These are phyloP conservation scores for Chanos chanos DNA, from an alignment of 2,797 vertebrate genomes.

Conservation along the genomic window DNA sequence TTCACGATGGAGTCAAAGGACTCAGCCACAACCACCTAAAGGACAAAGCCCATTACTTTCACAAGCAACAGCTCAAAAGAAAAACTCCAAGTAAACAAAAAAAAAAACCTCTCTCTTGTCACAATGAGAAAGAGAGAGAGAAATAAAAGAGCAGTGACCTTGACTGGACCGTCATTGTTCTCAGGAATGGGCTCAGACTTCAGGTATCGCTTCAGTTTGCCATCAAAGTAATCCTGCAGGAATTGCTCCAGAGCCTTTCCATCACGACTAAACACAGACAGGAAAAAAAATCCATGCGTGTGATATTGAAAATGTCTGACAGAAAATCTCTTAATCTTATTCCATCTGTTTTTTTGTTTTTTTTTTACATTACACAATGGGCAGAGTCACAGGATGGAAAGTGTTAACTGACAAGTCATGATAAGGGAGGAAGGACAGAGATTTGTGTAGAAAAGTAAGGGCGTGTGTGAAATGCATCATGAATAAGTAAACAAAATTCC, in stretches of 20 bases:
- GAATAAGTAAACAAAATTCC: too few species aligned
- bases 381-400: too few species aligned
- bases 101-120: neutral
- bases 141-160: constrained; percentile 67
- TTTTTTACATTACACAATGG: too few species aligned
- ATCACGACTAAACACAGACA: constrained; percentile 76
- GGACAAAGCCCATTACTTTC: neutral
- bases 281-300: neutral
- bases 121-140: neutral
- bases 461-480: too few species aligned
- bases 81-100: neutral
- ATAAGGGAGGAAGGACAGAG: too few species aligned
- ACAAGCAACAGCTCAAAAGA: neutral
- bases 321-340: too few species aligned
- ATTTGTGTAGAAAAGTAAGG: too few species aligned
- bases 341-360: too few species aligned
- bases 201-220: constrained; percentile 88
- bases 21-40: constrained; percentile 73
- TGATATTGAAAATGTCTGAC: too few species aligned
- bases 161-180: constrained; percentile 91
- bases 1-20: constrained; percentile 85
- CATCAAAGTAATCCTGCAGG: constrained; percentile 89
- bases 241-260: constrained; percentile 92
- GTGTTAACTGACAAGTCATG: too few species aligned
- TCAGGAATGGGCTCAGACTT: constrained; percentile 93